These are phyloP conservation scores for Lipotes vexillifer DNA, from an alignment of 2,113 vertebrate genomes.

Conservation along the genomic window DNA sequence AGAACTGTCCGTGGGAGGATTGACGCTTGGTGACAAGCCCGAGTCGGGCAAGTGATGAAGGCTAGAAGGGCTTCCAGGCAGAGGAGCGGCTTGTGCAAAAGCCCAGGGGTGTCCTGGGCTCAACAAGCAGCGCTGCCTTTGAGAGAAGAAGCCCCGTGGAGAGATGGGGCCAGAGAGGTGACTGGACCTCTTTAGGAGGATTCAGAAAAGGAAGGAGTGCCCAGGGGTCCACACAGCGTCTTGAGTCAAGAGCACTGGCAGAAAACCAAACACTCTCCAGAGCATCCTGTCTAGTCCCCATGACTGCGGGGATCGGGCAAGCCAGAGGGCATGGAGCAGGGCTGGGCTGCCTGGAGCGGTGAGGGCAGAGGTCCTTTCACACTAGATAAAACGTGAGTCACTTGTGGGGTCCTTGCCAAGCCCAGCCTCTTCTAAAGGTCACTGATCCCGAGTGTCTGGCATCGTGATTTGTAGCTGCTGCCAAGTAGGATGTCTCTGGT, in stretches of 20 bases:
- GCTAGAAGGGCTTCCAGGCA: not conserved
- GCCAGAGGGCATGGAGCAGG: not conserved
- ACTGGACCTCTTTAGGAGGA: not conserved
- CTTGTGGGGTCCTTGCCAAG: not conserved
- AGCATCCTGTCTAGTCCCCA: accelerated
- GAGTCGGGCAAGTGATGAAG: not conserved
- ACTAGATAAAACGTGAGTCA: not conserved
- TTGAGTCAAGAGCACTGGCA: not conserved
- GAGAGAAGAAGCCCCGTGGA: not conserved
- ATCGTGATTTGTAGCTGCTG: not conserved
- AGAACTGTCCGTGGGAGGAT: too few species aligned
- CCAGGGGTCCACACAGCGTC: not conserved
- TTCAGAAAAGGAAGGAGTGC: not conserved
- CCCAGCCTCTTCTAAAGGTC: not conserved
- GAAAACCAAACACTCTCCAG: not conserved
- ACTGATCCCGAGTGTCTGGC: not conserved
- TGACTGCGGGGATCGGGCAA: not conserved
- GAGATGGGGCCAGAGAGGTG: not conserved
- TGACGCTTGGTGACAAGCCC: not conserved
- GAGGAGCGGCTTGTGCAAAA: not conserved
- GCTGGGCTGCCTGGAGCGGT: not conserved
- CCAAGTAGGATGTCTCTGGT: not conserved
- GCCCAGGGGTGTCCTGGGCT: not conserved
- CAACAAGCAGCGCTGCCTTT: not conserved
- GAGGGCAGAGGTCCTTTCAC: not conserved